Conservation (phyloP, 2,888 invertebrate genomes). For the Aphidoletes aphidimyza region DNA sequence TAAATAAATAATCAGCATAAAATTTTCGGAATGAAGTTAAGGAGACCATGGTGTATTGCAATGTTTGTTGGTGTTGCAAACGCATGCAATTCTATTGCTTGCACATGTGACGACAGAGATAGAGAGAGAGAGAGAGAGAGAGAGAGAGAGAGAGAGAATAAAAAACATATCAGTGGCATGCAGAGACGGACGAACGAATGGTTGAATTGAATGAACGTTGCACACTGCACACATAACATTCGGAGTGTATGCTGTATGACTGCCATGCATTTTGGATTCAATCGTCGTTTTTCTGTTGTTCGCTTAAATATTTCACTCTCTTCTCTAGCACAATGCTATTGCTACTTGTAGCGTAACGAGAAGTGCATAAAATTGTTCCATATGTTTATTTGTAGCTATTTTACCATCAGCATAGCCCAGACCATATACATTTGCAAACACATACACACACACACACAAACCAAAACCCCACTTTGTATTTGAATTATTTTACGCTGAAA, state of each 20-base stretch:
- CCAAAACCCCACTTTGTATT: no score
- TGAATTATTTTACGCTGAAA: neutral
- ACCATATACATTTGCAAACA: neutral
- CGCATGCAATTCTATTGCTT: neutral
- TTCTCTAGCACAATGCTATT: no score
- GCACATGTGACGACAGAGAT: neutral
- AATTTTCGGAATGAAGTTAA: neutral
- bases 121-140: neutral
- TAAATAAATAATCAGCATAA: conserved; percentile 33
- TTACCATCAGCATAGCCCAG: neutral
- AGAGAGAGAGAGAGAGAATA: neutral
- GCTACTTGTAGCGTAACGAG: conserved; percentile 25
- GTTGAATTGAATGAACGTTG: no score
- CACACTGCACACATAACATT: no score
- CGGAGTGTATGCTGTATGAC: no score
- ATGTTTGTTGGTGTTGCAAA: conserved; percentile 26
- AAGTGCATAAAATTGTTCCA: conserved; percentile 16
- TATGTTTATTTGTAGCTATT: conserved; percentile 23
- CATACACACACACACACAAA: no score
- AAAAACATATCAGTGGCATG: no score
- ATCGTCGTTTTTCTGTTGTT: no score
- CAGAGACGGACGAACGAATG: no score
- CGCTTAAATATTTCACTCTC: no score
- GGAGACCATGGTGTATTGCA: conserved; percentile 1
- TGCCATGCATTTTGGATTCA: no score